Base-by-base conservation (phyloP, 2,888 invertebrate genomes). In the Sinelater perroti region DNA sequence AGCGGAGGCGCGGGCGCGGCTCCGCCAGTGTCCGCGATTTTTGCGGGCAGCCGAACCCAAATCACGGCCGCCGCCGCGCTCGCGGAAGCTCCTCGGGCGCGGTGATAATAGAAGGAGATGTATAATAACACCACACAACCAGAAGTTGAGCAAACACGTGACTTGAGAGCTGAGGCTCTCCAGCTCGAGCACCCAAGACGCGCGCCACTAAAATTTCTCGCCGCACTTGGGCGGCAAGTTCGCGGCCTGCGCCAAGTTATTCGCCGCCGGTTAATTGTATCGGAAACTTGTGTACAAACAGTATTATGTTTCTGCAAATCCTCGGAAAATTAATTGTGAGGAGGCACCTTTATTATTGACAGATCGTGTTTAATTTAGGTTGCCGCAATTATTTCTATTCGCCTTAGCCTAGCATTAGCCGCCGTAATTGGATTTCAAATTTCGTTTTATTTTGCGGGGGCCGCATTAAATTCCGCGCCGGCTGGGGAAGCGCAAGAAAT, bases 91-190 rank as follows among this genome's bases (percentile, higher is more conserved):
- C 31, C 46, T 33, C 28, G 8, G 17, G 8, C 11, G 17, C 17
- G n/a, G 24, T 17, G 16, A 35, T 40, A 20, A 42, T 40, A 31
- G 8, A 28, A 36, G 20, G 33, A 21, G 53, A 26, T 45, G 38
- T 52, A 38, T 52, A 53, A 61, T 54, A 64, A 62, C 62, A 56
- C 36, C 30, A 58, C 46, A 56, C 56, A 52, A 51, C 40, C 56
- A 58, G 63, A 67, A 67, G 66, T 67, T 67, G 65, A 56, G 62
- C 67, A 67, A 67, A 65, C 67, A 67, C 67, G 67, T 67, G 67
- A 65, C 62, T 66, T 60, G 61, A 66, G 66, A 65, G 62, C 60
- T 46, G 60, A 62, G 49, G 45, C 57, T 47, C 56, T 56, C 35
- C 38, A 60, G 20, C 45, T 58, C 36, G 21, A 59, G 59, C 18